phyloP scores from a whole-genome alignment of 2,113 vertebrate genomes.

The Tragelaphus imberbis region DNA sequence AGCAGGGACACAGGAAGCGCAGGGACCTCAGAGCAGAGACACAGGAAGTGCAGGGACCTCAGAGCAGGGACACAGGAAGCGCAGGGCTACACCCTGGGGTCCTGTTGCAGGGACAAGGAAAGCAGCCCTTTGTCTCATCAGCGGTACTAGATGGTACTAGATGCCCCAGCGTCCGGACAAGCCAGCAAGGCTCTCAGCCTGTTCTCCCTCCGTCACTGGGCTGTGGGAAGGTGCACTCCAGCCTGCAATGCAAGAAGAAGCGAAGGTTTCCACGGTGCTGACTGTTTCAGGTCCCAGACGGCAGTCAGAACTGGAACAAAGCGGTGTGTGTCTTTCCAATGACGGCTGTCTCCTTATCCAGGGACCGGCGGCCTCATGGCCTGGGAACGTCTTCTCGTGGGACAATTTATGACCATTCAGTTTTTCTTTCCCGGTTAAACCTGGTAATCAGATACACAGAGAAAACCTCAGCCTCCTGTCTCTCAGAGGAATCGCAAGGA shows the following conservation, averaged over 20 bases:
- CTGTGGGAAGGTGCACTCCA: neutral
- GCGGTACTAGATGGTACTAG: neutral
- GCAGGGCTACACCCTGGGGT: no score
- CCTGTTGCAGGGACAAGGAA: neutral
- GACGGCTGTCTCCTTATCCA: neutral
- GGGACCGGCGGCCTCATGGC: neutral
- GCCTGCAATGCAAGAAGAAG: neutral
- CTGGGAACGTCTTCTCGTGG: neutral
- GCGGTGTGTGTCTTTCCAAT: neutral
- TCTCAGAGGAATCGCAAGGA: neutral
- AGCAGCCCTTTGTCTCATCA: neutral
- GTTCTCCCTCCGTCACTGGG: neutral
- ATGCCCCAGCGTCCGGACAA: neutral
- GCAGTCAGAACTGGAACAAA: neutral
- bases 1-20: no score
- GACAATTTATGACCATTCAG: neutral
- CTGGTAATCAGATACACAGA: neutral
- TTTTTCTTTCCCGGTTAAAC: neutral
- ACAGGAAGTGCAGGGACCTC: no score
- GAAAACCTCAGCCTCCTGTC: neutral
- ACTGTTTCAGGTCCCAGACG: neutral
- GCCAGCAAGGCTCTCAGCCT: neutral
- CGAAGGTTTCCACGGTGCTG: neutral
- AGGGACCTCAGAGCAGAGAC: no score
- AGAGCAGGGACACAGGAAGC: no score